Conservation (phyloP, 2,113 vertebrate species). For the Siniperca chuatsi region DNA sequence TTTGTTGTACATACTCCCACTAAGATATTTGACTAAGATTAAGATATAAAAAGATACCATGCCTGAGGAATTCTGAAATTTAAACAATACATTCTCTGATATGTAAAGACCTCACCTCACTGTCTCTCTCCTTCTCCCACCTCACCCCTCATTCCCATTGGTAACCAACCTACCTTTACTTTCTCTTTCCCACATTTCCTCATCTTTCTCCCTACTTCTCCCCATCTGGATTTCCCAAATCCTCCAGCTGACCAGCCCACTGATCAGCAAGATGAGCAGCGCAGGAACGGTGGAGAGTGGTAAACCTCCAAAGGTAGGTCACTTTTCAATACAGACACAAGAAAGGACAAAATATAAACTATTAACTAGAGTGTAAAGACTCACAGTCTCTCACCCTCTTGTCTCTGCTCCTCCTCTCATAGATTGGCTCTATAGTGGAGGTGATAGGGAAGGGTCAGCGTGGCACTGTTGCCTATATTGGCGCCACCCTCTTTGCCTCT, state of each 20-base stretch:
- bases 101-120: slow-evolving; percentile 14
- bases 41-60: neutral
- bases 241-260: slow-evolving; percentile 86
- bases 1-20: neutral
- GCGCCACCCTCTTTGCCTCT: slow-evolving; percentile 94
- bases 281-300: slow-evolving; percentile 82
- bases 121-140: neutral
- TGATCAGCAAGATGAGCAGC: slow-evolving; percentile 91
- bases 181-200: neutral
- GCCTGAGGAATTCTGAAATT: neutral
- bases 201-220: neutral
- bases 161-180: neutral
- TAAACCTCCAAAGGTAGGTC: slow-evolving; percentile 86
- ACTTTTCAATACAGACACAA: neutral
- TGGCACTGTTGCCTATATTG: slow-evolving; percentile 95
- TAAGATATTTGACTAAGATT: neutral
- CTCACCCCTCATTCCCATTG: neutral
- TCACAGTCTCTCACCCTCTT: neutral
- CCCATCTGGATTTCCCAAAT: slow-evolving; percentile 1
- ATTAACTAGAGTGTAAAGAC: neutral
- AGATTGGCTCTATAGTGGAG: slow-evolving; percentile 93
- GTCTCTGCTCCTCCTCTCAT: neutral
- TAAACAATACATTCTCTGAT: slow-evolving; percentile 12
- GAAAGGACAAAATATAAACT: neutral
- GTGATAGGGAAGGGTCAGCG: slow-evolving; percentile 97